Evolutionary conservation across 2,113 vertebrate species (phyloP), one percentile per base, ranked within the genome.

Genomic region (Sigmodon hispidus): DNA sequence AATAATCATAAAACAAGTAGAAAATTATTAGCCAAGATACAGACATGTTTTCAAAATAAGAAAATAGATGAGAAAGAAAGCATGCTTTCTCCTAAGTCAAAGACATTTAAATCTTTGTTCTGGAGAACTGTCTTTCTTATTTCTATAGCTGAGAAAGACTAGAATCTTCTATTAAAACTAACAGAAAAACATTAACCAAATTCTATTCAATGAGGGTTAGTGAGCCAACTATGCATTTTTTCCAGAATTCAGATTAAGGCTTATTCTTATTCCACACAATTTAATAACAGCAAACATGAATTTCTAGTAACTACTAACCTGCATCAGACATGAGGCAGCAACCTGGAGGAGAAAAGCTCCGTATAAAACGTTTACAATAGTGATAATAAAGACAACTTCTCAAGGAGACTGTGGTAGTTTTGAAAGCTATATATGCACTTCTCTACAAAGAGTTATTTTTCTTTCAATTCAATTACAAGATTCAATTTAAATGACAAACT

Each of bases 261-360:
- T 96, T 89, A 81, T 40, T 97, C 67, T 83, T 95, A 95, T 77
- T 92, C 67, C 94, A 98, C 92, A 95, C 94, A 94, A 94, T 93
- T 93, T 96, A 97, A 91, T 87, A 93, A 61, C 69, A 67, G 90
- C 95, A 96, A 79, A 97, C 91, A 96, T 96, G 90, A 91, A 97
- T 92, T 96, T 97, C 96, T 94, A 93, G 70, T 95, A 94, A 95
- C 95, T 97, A 97, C 96, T 96, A 81, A 98, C 95, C 97, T 97
- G 95, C 92, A 97, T 97, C 92, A 96, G 81, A 97, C 77, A 97
- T 63, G 96, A 97, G 91, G 97, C 95, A 91, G 96, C 94, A 93
- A 96, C 97, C 96, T 96, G 84, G 59, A 98, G 97, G 90, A 97
- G 92, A 97, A 96, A 97, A 97, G 95, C 94, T 97, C 95, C 7